phyloP scores from a whole-genome alignment of 2,888 invertebrate genomes.

The Iselma pallidipennis region DNA sequence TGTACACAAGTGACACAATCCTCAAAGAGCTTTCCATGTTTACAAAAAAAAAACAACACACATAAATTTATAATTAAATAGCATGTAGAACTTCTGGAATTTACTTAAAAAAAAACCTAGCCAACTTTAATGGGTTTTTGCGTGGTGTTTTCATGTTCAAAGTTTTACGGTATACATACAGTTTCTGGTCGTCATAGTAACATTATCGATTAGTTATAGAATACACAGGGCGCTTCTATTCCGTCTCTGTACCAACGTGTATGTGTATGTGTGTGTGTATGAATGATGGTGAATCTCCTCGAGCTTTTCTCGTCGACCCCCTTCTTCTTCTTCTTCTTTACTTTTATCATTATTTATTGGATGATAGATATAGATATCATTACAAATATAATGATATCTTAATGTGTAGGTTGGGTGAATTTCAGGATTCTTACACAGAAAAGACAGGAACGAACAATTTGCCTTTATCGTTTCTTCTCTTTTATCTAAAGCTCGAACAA shows the following conservation, averaged over 20 bases:
- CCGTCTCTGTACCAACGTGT: not conserved
- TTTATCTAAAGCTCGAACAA: not conserved
- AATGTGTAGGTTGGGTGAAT: not conserved
- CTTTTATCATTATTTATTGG: conserved; percentile 7
- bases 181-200: conserved; percentile 34
- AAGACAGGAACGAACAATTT: not conserved
- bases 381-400: not conserved
- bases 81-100: not conserved
- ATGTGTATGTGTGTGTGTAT: too few relatives aligned
- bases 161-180: conserved; percentile 29
- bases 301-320: not conserved
- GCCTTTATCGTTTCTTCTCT: not conserved
- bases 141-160: conserved; percentile 16
- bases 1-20: too few relatives aligned
- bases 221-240: conserved; percentile 7
- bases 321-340: not conserved
- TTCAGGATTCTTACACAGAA: not conserved
- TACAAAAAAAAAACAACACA: too few relatives aligned
- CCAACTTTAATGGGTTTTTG: not conserved
- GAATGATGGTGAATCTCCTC: not conserved
- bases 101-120: not conserved
- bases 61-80: not conserved
- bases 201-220: conserved; percentile 37
- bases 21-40: too few relatives aligned
- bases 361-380: conserved; percentile 1